These are phyloP conservation scores for Argya squamiceps DNA, from an alignment of 2,797 vertebrate genomes.

Conservation along the genomic window DNA sequence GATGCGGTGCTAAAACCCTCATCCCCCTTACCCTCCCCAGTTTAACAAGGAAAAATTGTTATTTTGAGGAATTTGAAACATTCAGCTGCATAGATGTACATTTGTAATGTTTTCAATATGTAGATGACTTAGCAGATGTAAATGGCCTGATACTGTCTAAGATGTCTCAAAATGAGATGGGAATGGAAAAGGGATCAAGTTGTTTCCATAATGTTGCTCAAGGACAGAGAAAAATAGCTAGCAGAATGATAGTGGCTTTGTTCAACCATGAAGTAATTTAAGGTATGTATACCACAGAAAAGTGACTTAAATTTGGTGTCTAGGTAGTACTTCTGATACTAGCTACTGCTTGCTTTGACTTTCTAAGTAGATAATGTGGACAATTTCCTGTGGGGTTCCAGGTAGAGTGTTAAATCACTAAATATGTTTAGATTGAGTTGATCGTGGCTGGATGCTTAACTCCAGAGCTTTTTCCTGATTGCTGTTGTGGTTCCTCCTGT, in stretches of 20 bases:
- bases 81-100: not conserved
- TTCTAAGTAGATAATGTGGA: rapidly evolving
- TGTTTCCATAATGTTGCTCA: not conserved
- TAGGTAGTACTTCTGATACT: not conserved
- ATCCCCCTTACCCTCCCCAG: no score
- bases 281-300: not conserved
- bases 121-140: not conserved
- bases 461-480: not conserved
- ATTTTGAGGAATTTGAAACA: not conserved
- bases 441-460: not conserved
- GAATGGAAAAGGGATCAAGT: not conserved
- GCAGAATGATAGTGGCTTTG: not conserved
- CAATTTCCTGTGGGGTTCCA: not conserved
- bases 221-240: not conserved
- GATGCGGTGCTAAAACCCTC: not conserved
- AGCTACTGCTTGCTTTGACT: not conserved
- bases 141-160: not conserved
- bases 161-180: not conserved
- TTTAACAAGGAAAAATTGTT: not conserved
- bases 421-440: not conserved
- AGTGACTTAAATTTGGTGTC: not conserved
- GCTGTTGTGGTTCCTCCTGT: not conserved
- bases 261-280: not conserved
- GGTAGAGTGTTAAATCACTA: not conserved
- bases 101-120: not conserved